A percentile compares a stretch with the other conserved stretches of the same genome.
Conservation (phyloP, 2,797 vertebrate genomes). For the Oceanodroma leucorhoa region DNA sequence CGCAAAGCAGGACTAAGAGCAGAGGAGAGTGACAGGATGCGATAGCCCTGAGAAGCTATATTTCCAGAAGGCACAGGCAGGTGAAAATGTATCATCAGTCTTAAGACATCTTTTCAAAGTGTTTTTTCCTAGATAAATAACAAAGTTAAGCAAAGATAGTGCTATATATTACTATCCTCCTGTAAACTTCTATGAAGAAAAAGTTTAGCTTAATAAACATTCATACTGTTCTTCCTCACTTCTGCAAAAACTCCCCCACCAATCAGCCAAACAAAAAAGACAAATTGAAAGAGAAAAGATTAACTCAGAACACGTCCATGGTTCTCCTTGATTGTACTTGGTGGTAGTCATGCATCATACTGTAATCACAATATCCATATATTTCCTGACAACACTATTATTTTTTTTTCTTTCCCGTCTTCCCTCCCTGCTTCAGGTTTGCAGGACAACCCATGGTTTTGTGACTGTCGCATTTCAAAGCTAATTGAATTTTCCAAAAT, state of each 20-base stretch:
- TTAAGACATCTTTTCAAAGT: background rate
- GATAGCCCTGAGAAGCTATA: background rate
- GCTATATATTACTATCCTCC: background rate
- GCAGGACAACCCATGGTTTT: slow-evolving; percentile 96
- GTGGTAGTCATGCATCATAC: background rate
- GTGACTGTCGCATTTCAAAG: slow-evolving; percentile 94
- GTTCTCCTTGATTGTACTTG: background rate
- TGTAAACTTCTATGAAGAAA: background rate
- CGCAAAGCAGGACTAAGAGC: background rate
- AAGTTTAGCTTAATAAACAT: background rate
- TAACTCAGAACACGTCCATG: background rate
- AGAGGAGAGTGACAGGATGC: background rate
- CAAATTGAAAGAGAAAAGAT: background rate
- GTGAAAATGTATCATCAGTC: background rate
- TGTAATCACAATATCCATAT: background rate
- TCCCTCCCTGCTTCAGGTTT: slow-evolving; percentile 78
- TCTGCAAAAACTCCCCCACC: background rate
- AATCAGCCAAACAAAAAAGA: background rate
- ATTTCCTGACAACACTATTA: background rate
- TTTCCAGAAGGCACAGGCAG: background rate
- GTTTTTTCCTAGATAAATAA: background rate
- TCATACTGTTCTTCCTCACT: background rate
- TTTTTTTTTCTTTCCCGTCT: background rate
- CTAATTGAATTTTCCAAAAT: slow-evolving; percentile 91
- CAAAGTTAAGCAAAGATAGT: background rate